Percentiles rank a stretch among this genome's conserved stretches.
Conservation (phyloP, 1,140 invertebrate species). For the Plodia interpunctella region DNA sequence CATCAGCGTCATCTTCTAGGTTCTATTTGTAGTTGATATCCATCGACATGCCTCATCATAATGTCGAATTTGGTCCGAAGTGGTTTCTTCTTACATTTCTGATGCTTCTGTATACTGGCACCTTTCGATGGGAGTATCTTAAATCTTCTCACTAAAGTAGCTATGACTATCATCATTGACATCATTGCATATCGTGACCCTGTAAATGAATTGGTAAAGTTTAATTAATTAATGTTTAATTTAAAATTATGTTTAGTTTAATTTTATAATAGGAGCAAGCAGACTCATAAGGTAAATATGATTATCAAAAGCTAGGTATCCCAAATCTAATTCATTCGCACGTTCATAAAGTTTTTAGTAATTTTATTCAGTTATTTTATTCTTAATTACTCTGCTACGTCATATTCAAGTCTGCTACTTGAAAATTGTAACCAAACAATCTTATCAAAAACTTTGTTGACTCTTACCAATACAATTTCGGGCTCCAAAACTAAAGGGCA, state of each 20-base stretch:
- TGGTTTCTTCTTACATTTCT: neutral
- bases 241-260: too few species aligned
- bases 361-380: too few species aligned
- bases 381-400: too few species aligned
- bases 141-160: neutral
- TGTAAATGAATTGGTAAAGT: too few species aligned
- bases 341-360: too few species aligned
- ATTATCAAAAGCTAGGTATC: too few species aligned
- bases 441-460: neutral
- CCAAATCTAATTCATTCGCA: too few species aligned
- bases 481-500: slow-evolving; percentile 22
- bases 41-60: slow-evolving; percentile 13
- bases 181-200: neutral
- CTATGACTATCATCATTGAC: slow-evolving; percentile 3
- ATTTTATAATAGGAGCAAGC: too few species aligned
- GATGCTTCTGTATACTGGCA: neutral
- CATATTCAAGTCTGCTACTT: too few species aligned
- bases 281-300: too few species aligned
- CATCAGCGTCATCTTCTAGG: neutral
- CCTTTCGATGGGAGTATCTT: neutral
- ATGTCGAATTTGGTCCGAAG: slow-evolving; percentile 14
- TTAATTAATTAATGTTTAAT: too few species aligned
- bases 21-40: neutral
- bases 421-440: too few species aligned
- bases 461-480: slow-evolving; percentile 23